phyloP scores from a whole-genome alignment of 2,797 vertebrate genomes.

The Helostoma temminkii region DNA sequence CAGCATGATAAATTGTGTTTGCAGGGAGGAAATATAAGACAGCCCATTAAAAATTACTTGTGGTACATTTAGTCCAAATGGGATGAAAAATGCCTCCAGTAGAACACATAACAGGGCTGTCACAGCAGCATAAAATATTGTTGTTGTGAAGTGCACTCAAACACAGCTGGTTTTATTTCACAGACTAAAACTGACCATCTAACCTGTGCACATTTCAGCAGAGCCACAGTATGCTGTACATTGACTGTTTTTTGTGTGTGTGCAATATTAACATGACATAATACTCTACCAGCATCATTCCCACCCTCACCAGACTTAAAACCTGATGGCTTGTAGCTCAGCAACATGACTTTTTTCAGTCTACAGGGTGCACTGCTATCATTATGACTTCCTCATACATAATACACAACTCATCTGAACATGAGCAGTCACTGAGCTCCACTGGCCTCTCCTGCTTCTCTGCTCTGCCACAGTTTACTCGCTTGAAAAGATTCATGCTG shows the following conservation, averaged over 20 bases:
- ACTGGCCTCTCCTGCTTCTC: conserved; percentile 18
- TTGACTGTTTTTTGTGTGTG: conserved; percentile 6
- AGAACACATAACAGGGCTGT: conserved; percentile 19
- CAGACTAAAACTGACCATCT: conserved; percentile 10
- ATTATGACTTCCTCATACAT: conserved; percentile 64
- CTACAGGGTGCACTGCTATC: conserved; percentile 46
- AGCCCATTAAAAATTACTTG: conserved; percentile 27
- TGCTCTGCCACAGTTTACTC: conserved; percentile 15
- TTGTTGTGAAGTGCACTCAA: conserved; percentile 6
- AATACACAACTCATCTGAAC: conserved; percentile 51
- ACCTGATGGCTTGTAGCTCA: conserved; percentile 44
- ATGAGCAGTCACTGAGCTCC: conserved; percentile 45
- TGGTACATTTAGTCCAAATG: conserved; percentile 54
- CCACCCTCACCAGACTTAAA: conserved; percentile 8
- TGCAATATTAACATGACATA: conserved; percentile 38
- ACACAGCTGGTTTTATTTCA: not conserved
- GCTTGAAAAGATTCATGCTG: conserved; percentile 30
- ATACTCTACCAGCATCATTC: conserved; percentile 16
- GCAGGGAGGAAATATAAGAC: conserved; percentile 17
- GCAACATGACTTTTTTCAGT: conserved; percentile 43
- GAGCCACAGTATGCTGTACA: not conserved
- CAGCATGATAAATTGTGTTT: conserved; percentile 34
- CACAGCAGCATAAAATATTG: conserved; percentile 17
- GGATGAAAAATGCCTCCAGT: conserved; percentile 50
- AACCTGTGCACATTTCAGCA: conserved; percentile 7